phyloP scores from a whole-genome alignment of 1,140 invertebrate genomes.

The Drosophila ficusphila region DNA sequence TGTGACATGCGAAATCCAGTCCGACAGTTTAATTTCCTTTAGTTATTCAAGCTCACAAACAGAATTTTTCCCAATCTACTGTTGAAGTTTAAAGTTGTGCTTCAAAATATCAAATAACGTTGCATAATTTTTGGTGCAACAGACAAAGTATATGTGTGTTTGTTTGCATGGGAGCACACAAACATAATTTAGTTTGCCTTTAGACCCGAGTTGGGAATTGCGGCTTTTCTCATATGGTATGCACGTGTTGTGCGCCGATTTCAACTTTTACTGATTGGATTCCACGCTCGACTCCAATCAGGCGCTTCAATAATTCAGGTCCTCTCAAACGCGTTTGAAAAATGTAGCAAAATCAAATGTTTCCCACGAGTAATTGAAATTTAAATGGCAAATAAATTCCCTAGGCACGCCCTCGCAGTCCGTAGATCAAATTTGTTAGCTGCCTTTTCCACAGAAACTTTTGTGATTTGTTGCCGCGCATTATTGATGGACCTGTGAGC shows the following conservation, averaged over 20 bases:
- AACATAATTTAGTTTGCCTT: not conserved
- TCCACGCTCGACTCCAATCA: conserved; percentile 67
- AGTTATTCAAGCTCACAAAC: not conserved
- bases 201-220: conserved; percentile 8
- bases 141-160: conserved; percentile 1
- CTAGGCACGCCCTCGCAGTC: not conserved
- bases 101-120: conserved; percentile 18
- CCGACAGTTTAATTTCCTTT: not conserved
- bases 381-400: conserved; percentile 73
- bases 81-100: conserved; percentile 9
- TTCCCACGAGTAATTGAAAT: conserved; percentile 66
- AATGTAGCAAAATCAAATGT: conserved; percentile 14
- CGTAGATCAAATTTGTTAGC: conserved; percentile 49
- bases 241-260: conserved; percentile 22
- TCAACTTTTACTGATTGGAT: conserved; percentile 63
- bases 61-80: not conserved
- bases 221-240: conserved; percentile 16
- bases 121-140: conserved; percentile 52
- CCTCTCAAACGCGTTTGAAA: conserved; percentile 15
- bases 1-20: not conserved
- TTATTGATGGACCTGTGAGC: conserved; percentile 34
- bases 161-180: not conserved
- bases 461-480: conserved; percentile 51
- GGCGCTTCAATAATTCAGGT: conserved; percentile 71
- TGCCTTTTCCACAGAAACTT: conserved; percentile 26